Percentiles rank a stretch among this genome's conserved stretches.
These are phyloP conservation scores for Scaptomyza reducta DNA, from an alignment of 2,888 invertebrate genomes.

Conservation along the genomic window DNA sequence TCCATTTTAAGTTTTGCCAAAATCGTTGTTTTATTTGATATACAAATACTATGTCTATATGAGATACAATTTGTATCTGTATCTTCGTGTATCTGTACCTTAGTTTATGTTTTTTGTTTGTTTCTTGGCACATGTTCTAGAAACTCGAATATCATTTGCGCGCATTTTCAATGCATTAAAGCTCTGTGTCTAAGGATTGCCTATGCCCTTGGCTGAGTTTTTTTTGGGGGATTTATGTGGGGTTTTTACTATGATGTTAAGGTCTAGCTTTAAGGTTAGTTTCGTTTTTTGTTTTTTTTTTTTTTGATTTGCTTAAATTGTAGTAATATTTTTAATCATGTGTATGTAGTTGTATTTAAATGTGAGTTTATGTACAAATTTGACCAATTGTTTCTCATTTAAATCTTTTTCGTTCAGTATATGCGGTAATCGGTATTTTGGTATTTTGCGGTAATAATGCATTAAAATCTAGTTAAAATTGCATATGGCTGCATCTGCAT, in stretches of 20 bases:
- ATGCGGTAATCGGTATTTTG: constrained; percentile 63
- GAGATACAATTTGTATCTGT: constrained; percentile 30
- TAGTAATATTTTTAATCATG: constrained; percentile 75
- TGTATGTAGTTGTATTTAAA: constrained; percentile 71
- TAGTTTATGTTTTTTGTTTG: constrained; percentile 3
- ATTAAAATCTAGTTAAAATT: constrained; percentile 80
- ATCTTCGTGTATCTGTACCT: constrained; percentile 33
- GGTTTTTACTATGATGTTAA: constrained; percentile 36
- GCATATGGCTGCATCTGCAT: constrained; percentile 75
- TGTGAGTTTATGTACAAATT: constrained; percentile 73
- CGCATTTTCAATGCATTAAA: constrained; percentile 70
- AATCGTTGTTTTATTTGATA: constrained; percentile 43
- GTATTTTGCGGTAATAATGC: constrained; percentile 75
- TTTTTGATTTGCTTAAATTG: constrained; percentile 72
- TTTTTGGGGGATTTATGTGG: constrained; percentile 18
- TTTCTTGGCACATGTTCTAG: constrained; percentile 77
- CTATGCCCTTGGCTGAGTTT: constrained; percentile 37
- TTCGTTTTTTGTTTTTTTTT: constrained; percentile 30
- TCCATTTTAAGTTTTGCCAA: constrained; percentile 23
- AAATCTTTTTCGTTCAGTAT: constrained; percentile 50
- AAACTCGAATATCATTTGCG: constrained; percentile 63
- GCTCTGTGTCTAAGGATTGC: constrained; percentile 52
- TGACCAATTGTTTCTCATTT: constrained; percentile 55
- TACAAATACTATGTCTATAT: constrained; percentile 40
- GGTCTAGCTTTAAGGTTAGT: background rate